These are phyloP conservation scores for Cerceris rybyensis DNA, from an alignment of 2,888 invertebrate species.

Conservation along the genomic window DNA sequence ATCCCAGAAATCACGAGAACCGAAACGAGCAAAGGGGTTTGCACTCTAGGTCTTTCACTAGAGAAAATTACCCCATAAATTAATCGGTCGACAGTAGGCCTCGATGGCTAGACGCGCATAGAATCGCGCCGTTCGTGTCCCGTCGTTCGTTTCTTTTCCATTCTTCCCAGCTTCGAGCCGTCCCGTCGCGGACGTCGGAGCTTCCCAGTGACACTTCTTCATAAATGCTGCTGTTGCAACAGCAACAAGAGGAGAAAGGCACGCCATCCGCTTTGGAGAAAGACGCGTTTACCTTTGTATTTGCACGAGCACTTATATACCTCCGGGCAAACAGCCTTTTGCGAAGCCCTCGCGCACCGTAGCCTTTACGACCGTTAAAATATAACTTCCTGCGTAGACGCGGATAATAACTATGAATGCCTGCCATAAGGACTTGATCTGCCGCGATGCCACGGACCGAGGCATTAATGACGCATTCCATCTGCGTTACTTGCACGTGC, in stretches of 20 bases:
- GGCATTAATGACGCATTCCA: constrained; percentile 64
- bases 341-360: constrained; percentile 33
- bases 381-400: constrained; percentile 73
- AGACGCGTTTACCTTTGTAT: constrained; percentile 67
- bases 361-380: constrained; percentile 72
- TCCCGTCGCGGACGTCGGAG: neutral
- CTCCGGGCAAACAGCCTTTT: constrained; percentile 51
- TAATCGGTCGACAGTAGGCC: constrained; percentile 3
- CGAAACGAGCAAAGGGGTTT: neutral
- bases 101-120: neutral
- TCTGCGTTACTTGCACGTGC: constrained; percentile 22
- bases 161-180: neutral
- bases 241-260: neutral
- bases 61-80: constrained; percentile 17
- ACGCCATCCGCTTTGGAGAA: constrained; percentile 16
- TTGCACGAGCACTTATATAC: constrained; percentile 69
- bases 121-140: neutral
- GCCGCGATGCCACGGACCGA: constrained; percentile 51
- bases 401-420: constrained; percentile 74
- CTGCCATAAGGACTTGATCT: constrained; percentile 70
- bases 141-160: neutral
- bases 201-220: neutral
- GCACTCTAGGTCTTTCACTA: neutral
- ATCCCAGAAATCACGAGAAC: too few species aligned
- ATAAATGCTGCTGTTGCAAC: constrained; percentile 8